These are phyloP conservation scores for Coleophora deauratella DNA, from an alignment of 2,888 invertebrate species.

Conservation along the genomic window DNA sequence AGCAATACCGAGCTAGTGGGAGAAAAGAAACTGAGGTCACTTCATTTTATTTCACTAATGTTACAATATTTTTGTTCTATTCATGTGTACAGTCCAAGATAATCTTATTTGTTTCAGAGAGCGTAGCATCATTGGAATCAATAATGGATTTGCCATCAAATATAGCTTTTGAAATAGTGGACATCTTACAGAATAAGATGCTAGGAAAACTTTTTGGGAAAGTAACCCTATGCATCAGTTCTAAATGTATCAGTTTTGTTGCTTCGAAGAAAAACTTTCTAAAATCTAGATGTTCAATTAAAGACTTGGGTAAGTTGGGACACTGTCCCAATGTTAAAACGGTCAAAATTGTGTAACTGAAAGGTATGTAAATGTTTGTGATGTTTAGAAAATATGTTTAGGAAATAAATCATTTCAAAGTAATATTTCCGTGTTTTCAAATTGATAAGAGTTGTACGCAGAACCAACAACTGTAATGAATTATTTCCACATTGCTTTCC, in stretches of 20 bases:
- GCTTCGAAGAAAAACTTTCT: conserved; percentile 48
- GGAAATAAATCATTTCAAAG: conserved; percentile 28
- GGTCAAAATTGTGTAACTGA: conserved; percentile 34
- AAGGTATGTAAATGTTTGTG: conserved; percentile 12
- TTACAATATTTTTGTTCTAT: too few relatives aligned
- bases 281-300: conserved; percentile 46
- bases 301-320: conserved; percentile 40
- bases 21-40: too few relatives aligned
- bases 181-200: conserved; percentile 56
- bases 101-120: too few relatives aligned
- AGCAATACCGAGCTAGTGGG: too few relatives aligned
- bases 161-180: conserved; percentile 54
- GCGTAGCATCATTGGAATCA: conserved; percentile 51
- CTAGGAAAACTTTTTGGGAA: conserved; percentile 56
- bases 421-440: conserved; percentile 26
- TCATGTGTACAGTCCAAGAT: too few relatives aligned
- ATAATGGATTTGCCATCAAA: conserved; percentile 61
- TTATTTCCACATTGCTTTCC: too few relatives aligned
- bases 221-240: conserved; percentile 50
- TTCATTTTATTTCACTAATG: too few relatives aligned
- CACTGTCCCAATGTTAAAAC: conserved; percentile 49
- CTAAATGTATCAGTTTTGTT: conserved; percentile 51
- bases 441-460: conserved; percentile 9
- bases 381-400: conserved; percentile 39
- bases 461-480: too few relatives aligned